Evolutionary conservation across 1,140 invertebrate genomes (phyloP), one percentile per base, ranked within the genome.

Genomic region (Tribolium castaneum): DNA sequence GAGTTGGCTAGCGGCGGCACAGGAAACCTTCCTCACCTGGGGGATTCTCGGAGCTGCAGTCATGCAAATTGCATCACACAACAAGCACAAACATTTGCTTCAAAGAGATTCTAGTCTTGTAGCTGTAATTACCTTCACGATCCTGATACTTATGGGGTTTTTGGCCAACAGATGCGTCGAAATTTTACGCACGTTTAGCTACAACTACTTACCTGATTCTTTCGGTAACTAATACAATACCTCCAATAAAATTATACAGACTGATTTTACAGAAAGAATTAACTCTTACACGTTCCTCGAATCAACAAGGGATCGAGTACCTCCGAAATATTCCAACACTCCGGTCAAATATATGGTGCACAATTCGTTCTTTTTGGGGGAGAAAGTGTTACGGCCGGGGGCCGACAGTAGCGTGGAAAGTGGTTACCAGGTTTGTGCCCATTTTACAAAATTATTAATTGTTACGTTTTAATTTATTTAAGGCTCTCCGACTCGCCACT

Each of bases 11-110:
- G 93, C 95, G 0, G 96, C 96, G 0, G 93, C 94, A 0, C 92
- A 95, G 84, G 96, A 97, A 88, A 92, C 93, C 0, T 97, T 97
- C 85, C 89, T 97, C 16, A 97, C 95, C 0, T 98, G 96, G 96
- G 95, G 95, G 6, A 85, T 97, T 0, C 87, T 97, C n/a, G 95
- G 95, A 0, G 92, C 94, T 1, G 94, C 95, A 56, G 90, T 94
- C 62, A 96, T 94, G 92, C 95, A 93, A 89, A 91, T 93, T 78
- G 92, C 94, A 80, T 94, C 94, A 81, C 92, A 93, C 84, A 90
- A 94, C 86, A 90, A 93, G 83, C 90, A 87, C 83, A 91, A 92
- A 78, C 88, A 91, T 78, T 88, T 92, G n/a, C 86, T 96, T 1
- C 92, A 93, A 85, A 90, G 93, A 70, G 95, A 97, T 87, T 93